Evolutionary conservation across 2,113 vertebrate genomes (phyloP).

Genomic region (Catharus fuscescens): DNA sequence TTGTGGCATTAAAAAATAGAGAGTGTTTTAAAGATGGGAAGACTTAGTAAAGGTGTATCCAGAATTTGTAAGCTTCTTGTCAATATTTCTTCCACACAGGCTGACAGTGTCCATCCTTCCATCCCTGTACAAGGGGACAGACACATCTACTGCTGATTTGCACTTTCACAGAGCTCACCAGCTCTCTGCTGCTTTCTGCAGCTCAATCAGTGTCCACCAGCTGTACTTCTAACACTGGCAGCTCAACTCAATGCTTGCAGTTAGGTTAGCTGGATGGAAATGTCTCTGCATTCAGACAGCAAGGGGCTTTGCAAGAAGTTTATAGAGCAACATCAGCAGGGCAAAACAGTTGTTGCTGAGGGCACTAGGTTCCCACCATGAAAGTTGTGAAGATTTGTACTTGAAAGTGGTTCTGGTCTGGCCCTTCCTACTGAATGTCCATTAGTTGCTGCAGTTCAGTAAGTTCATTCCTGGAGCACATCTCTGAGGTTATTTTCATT

Average conservation of each 20-base stretch:
- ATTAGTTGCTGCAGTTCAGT: neutral
- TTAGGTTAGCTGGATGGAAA: neutral
- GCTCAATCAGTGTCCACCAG: neutral
- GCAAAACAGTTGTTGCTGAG: neutral
- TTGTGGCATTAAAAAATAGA: too few species aligned
- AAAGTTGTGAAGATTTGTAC: neutral
- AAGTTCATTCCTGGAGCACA: neutral
- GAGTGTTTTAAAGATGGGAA: neutral
- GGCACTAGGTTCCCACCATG: accelerated
- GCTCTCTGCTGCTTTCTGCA: neutral
- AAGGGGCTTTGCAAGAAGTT: neutral
- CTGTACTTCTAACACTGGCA: neutral
- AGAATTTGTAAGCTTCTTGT: neutral
- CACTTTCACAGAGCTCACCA: neutral
- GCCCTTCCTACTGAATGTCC: neutral
- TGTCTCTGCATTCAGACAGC: neutral
- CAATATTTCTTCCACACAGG: neutral
- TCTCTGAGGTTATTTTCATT: neutral
- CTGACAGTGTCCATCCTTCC: neutral
- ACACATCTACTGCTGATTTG: neutral
- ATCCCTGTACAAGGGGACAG: neutral
- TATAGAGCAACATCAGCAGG: neutral
- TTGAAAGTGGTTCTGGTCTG: neutral
- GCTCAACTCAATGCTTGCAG: neutral
- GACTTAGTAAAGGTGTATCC: neutral